Conservation (phyloP, 1,140 invertebrate genomes). For the Pygmarrhopalites habei region DNA sequence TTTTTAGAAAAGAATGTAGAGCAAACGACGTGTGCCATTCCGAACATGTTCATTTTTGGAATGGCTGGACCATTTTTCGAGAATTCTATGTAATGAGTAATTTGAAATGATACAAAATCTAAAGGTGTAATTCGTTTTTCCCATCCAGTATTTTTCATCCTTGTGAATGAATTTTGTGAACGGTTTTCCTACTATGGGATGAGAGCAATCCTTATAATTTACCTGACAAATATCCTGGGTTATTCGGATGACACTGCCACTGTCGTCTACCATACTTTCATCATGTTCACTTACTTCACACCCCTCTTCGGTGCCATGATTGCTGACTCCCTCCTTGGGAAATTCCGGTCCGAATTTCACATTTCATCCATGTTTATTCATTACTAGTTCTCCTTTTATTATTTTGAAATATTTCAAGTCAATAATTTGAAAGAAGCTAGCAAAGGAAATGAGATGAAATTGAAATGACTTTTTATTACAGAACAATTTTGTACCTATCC, state of each 20-base stretch:
- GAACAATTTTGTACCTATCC: background rate
- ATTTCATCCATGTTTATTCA: background rate
- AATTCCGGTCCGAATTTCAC: slow-evolving; percentile 55
- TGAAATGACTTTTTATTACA: background rate
- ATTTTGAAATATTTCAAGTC: background rate
- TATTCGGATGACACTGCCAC: slow-evolving; percentile 62
- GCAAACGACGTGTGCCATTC: too few species aligned
- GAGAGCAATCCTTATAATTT: slow-evolving; percentile 75
- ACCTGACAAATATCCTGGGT: slow-evolving; percentile 60
- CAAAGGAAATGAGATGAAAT: background rate
- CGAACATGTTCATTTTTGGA: too few species aligned
- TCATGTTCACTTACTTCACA: slow-evolving; percentile 77
- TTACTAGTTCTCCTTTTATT: background rate
- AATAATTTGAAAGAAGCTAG: background rate
- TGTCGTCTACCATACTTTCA: slow-evolving; percentile 73
- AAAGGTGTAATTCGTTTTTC: too few species aligned
- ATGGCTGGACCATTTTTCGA: too few species aligned
- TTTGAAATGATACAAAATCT: too few species aligned
- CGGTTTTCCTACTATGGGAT: slow-evolving; percentile 94
- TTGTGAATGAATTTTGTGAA: slow-evolving; percentile 94
- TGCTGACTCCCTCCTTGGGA: slow-evolving; percentile 78
- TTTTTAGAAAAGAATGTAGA: too few species aligned
- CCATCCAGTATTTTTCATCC: slow-evolving; percentile 89
- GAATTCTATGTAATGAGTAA: too few species aligned
- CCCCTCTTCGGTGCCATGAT: slow-evolving; percentile 79